Conservation (phyloP, 2,113 vertebrate genomes). For the Bagarius yarrelli region DNA sequence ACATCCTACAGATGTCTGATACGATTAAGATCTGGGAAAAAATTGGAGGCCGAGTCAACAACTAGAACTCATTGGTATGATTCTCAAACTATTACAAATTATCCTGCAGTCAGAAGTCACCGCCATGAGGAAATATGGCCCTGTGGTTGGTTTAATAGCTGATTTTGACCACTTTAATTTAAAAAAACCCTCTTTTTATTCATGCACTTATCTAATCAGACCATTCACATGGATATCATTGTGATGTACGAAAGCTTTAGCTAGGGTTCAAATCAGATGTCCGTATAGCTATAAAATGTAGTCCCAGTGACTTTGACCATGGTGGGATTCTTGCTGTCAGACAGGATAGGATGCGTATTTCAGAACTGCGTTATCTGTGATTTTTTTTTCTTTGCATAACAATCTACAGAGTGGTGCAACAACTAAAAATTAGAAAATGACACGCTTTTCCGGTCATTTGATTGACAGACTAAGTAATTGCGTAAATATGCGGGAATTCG, state of each 20-base stretch:
- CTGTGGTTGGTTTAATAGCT: too few relatives aligned
- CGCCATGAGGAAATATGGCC: too few relatives aligned
- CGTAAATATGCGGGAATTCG: not conserved
- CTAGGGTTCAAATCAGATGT: not conserved
- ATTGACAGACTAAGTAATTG: not conserved
- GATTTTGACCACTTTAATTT: too few relatives aligned
- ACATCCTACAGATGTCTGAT: too few relatives aligned
- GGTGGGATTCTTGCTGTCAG: not conserved
- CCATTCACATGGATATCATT: not conserved
- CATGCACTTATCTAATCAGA: not conserved
- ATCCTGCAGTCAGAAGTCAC: too few relatives aligned
- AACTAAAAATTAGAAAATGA: not conserved
- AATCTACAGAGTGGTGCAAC: not conserved
- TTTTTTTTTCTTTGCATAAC: not conserved
- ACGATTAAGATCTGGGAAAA: too few relatives aligned
- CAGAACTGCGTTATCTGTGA: not conserved
- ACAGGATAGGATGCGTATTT: not conserved
- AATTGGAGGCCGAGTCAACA: too few relatives aligned
- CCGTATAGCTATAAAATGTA: not conserved
- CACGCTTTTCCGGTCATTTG: not conserved
- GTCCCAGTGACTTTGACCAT: not conserved
- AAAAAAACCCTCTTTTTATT: too few relatives aligned
- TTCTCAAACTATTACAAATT: too few relatives aligned
- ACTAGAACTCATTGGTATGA: too few relatives aligned
- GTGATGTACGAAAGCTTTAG: not conserved